Evolutionary conservation across 2,888 invertebrate genomes (phyloP).

Genomic region (Heteropelma amictum): DNA sequence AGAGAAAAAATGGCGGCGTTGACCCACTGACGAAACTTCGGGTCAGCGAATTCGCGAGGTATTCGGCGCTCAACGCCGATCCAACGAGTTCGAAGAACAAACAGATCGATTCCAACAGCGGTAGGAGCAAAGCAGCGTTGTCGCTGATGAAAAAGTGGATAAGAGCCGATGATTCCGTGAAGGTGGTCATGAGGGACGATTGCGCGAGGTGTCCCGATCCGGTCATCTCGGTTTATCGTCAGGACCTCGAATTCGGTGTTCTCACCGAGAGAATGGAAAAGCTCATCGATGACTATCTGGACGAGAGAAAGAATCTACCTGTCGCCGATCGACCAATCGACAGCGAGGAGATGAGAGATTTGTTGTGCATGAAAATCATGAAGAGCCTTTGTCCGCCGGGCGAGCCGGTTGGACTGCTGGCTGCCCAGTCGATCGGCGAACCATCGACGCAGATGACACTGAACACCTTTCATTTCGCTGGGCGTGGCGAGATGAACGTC

Average conservation of each 20-base stretch:
- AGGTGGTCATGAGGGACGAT: slow-evolving; percentile 80
- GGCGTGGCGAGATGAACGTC: slow-evolving; percentile 99
- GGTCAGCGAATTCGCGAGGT: slow-evolving; percentile 82
- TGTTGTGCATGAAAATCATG: slow-evolving; percentile 88
- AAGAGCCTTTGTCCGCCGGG: slow-evolving; percentile 91
- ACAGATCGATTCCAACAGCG: slow-evolving; percentile 78
- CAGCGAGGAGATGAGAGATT: slow-evolving; percentile 81
- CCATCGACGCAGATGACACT: slow-evolving; percentile 99
- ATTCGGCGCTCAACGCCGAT: slow-evolving; percentile 79
- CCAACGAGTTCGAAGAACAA: slow-evolving; percentile 59
- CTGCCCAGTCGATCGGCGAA: slow-evolving; percentile 99
- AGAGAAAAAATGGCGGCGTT: slow-evolving; percentile 80
- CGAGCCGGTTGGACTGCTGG: slow-evolving; percentile 96
- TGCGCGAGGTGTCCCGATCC: slow-evolving; percentile 85
- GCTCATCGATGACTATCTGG: slow-evolving; percentile 82
- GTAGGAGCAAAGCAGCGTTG: slow-evolving; percentile 82
- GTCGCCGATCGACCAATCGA: slow-evolving; percentile 50
- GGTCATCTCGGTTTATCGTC: slow-evolving; percentile 83
- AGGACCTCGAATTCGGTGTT: slow-evolving; percentile 89
- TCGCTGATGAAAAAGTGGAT: slow-evolving; percentile 85
- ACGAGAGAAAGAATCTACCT: slow-evolving; percentile 64
- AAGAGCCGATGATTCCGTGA: slow-evolving; percentile 81
- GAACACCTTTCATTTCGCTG: slow-evolving; percentile 99
- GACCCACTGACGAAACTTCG: slow-evolving; percentile 78
- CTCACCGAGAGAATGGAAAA: slow-evolving; percentile 89